Percentiles rank a stretch among this genome's conserved stretches.
phyloP scores from a whole-genome alignment of 2,888 invertebrate species.

The Chrysolina oricalcia region DNA sequence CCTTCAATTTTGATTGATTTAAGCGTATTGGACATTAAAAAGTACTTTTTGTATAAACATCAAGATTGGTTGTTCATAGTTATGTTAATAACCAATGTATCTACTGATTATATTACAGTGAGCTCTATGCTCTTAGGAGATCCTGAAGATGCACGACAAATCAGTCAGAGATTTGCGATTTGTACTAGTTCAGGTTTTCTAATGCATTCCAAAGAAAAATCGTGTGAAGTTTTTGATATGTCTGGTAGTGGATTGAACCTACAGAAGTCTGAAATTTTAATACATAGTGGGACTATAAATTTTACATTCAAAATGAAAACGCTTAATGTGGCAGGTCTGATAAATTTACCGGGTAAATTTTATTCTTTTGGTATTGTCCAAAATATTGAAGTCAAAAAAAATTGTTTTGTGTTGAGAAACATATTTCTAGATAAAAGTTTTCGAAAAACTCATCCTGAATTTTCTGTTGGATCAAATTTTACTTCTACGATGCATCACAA shows the following conservation, averaged over 20 bases:
- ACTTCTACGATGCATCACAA: too few species aligned
- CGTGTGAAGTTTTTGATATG: not conserved
- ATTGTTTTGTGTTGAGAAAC: not conserved
- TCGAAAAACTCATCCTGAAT: not conserved
- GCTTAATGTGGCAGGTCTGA: not conserved
- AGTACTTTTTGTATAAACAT: conserved; percentile 3
- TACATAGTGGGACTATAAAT: not conserved
- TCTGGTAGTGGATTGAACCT: not conserved
- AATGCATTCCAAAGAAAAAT: not conserved
- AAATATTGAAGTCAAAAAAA: not conserved
- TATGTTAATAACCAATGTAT: not conserved
- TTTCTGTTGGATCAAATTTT: not conserved
- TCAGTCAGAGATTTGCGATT: not conserved
- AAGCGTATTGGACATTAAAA: not conserved
- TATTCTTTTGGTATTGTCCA: too few species aligned
- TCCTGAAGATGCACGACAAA: not conserved
- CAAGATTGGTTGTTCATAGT: conserved; percentile 8
- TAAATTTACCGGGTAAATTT: not conserved
- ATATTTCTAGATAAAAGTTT: not conserved
- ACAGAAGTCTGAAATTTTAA: not conserved
- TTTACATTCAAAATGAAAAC: not conserved
- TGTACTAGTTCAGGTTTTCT: not conserved
- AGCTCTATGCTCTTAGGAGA: not conserved
- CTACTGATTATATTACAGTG: not conserved
- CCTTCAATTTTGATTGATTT: not conserved